Evolutionary conservation across 2,113 vertebrate species (phyloP).

Genomic region (Mellivora capensis): DNA sequence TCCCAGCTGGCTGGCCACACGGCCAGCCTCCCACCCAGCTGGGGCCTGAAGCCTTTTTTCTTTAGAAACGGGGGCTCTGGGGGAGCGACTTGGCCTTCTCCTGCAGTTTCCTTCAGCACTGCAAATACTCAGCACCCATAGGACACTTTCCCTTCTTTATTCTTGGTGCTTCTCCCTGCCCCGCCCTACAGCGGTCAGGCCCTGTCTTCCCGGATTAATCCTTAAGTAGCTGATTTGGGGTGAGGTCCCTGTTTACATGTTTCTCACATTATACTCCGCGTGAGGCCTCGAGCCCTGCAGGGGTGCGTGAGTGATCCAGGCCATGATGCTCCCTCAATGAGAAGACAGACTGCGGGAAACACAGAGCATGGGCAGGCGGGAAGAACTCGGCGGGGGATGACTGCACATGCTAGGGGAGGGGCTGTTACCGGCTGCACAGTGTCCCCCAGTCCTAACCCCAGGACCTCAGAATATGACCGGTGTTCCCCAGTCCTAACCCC

Average conservation of each 20-base stretch:
- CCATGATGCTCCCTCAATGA: fast-evolving
- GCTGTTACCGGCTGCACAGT: too few species aligned
- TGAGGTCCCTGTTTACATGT: neutral
- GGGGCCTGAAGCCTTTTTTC: neutral
- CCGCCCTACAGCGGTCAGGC: fast-evolving
- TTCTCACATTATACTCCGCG: neutral
- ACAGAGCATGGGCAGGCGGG: neutral
- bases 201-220: neutral
- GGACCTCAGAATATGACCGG: too few species aligned
- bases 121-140: neutral
- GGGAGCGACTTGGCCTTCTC: too few species aligned
- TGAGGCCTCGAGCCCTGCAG: neutral
- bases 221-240: fast-evolving
- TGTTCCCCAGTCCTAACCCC: too few species aligned
- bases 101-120: fast-evolving
- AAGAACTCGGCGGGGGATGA: neutral
- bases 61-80: neutral
- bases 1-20: neutral
- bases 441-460: too few species aligned
- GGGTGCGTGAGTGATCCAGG: fast-evolving
- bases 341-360: neutral
- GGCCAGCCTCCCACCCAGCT: neutral
- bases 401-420: too few species aligned
- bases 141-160: fast-evolving
- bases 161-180: fast-evolving